These are phyloP conservation scores for Ianthella basta DNA, from an alignment of 37 sponge, comb jelly and placozoan genomes.

Conservation along the genomic window DNA sequence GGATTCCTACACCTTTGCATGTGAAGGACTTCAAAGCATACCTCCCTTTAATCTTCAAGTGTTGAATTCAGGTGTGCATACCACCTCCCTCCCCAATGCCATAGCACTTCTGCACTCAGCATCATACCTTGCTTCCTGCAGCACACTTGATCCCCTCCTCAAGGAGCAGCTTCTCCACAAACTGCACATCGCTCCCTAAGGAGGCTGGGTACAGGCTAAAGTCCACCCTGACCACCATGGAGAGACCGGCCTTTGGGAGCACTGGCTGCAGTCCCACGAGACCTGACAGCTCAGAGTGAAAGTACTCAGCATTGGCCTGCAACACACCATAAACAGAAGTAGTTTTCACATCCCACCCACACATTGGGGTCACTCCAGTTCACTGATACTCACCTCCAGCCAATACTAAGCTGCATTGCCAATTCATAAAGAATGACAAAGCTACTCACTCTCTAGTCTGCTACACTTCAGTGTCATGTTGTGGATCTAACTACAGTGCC, in stretches of 20 bases:
- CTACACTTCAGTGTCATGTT: too few relatives aligned
- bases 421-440: too few relatives aligned
- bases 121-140: background rate
- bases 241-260: background rate
- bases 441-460: too few relatives aligned
- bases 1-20: too few relatives aligned
- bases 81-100: too few relatives aligned
- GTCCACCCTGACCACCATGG: conserved; percentile 15
- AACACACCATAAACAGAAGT: background rate
- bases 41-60: too few relatives aligned
- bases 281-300: conserved; percentile 7
- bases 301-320: background rate
- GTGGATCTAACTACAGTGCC: background rate
- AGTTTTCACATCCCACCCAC: background rate
- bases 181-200: background rate
- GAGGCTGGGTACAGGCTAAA: background rate
- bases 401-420: background rate
- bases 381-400: background rate
- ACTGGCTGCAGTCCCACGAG: background rate
- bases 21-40: too few relatives aligned
- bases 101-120: background rate
- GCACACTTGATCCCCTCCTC: background rate
- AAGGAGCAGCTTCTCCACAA: conserved; percentile 8
- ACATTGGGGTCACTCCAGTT: background rate
- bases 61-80: too few relatives aligned